Base-by-base conservation (phyloP, 2,113 vertebrate genomes). In the Cryptotis parvus region DNA sequence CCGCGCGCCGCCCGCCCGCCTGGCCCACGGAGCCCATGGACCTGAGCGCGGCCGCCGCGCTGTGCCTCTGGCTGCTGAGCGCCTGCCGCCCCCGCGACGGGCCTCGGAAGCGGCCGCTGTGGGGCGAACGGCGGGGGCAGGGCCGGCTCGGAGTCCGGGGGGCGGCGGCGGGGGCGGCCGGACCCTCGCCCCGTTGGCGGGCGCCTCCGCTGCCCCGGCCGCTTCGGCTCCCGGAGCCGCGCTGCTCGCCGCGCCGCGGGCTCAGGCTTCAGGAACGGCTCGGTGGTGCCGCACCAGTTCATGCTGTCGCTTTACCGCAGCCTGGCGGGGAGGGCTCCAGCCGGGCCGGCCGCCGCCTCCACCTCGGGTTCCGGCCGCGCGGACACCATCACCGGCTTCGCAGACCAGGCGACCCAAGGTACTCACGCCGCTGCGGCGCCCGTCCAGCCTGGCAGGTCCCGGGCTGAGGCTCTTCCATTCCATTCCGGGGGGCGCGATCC, bases 301-400 rank as follows among this genome's bases (percentile, higher is more conserved):
- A 99, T 99, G 98, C 66, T 99, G 96, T 97, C 98, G 83, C 97
- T 99, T 8, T 99, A 99, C 97, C 97, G 97, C 22, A 95, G 80
- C 73, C 91, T 96, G 90, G 70, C 93, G 39, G 92, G 97, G 78
- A 95, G 96, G 72, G 96, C 96, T 82, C 96, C 93, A 43, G 93
- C 88, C 33, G 96, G 90, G 78, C 84, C 91, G 89, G 92, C 83
- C 73, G 92, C 33, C n/a, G 94, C 92, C 91, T 95, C 90, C 29
- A 6, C 84, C 89, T 43, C 73, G 26, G 91, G 83, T 45, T 76
- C 87, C 24, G 37, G 39, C 0, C 87, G 91, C 79, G 97, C 97
- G 26, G 98, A 98, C 96, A 98, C 98, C 0, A 98, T 98, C 93
- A 98, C 98, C 84, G 98, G 98, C 97, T 99, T 99, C 96, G 97